Conservation (phyloP, 1,140 invertebrate species). For the Tetramorium alpestre region DNA sequence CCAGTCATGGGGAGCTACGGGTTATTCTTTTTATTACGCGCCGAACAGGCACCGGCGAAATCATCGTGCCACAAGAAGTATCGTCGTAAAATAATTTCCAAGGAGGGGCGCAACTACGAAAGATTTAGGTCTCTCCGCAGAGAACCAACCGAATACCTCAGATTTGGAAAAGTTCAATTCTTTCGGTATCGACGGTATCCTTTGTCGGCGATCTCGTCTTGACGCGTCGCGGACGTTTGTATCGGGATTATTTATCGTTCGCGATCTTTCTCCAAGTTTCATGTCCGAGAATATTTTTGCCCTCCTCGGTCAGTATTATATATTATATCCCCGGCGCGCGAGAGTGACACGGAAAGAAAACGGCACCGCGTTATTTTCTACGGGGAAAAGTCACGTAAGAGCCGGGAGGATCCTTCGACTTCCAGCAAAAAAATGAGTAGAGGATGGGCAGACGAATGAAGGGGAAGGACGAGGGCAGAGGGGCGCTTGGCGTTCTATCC, state of each 20-base stretch:
- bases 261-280: conserved; percentile 33
- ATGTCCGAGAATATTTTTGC: conserved; percentile 33
- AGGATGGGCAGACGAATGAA: conserved; percentile 12
- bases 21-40: conserved; percentile 71
- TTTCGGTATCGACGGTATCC: background rate
- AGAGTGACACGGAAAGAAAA: conserved; percentile 21
- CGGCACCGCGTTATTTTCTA: conserved; percentile 31
- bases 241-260: conserved; percentile 43
- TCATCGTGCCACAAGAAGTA: conserved; percentile 43
- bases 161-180: background rate
- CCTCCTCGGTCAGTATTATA: conserved; percentile 1
- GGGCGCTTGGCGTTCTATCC: conserved; percentile 8
- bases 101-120: background rate
- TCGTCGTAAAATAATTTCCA: conserved; percentile 72
- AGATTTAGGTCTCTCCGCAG: background rate
- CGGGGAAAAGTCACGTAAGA: conserved; percentile 61
- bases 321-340: conserved; percentile 23
- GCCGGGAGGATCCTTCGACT: conserved; percentile 48
- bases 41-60: conserved; percentile 46
- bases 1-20: conserved; percentile 68
- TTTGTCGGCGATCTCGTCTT: background rate
- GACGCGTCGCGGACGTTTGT: conserved; percentile 15
- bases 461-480: background rate
- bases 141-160: background rate
- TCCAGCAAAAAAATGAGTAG: conserved; percentile 62